phyloP scores from a whole-genome alignment of 2,888 invertebrate species.

The Resseliella maxima region DNA sequence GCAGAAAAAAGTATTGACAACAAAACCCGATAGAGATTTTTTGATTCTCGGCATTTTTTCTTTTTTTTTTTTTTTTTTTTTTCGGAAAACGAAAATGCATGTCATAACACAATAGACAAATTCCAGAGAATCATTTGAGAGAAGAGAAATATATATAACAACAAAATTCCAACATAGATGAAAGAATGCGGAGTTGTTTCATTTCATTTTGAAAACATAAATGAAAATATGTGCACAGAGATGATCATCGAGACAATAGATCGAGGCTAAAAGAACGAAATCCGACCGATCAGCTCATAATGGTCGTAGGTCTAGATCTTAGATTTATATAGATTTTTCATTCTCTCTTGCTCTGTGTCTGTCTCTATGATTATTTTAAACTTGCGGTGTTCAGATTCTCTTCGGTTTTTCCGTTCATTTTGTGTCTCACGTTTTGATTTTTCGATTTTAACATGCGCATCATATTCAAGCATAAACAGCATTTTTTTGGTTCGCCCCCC shows the following conservation, averaged over 20 bases:
- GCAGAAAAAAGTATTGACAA: neutral
- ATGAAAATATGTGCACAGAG: slow-evolving; percentile 39
- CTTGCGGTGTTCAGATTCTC: too few species aligned
- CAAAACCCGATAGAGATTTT: neutral
- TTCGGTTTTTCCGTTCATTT: neutral
- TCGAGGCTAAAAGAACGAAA: slow-evolving; percentile 34
- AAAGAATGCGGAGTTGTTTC: slow-evolving; percentile 47
- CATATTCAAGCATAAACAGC: slow-evolving; percentile 27
- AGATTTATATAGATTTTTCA: neutral
- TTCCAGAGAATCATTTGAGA: slow-evolving; percentile 35
- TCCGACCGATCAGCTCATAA: slow-evolving; percentile 49
- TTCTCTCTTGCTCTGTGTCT: neutral
- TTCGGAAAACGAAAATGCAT: neutral
- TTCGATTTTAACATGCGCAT: slow-evolving; percentile 17
- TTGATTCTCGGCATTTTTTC: neutral
- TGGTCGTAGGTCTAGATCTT: slow-evolving; percentile 53
- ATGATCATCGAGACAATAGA: slow-evolving; percentile 51
- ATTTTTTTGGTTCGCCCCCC: neutral
- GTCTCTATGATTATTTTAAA: too few species aligned
- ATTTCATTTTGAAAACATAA: neutral
- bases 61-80: neutral
- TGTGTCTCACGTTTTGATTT: neutral
- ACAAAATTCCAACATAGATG: too few species aligned
- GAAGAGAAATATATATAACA: neutral
- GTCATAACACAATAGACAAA: slow-evolving; percentile 43